Percentiles rank a stretch among this genome's conserved stretches.
Conservation (phyloP, 2,797 vertebrate species). For the Trachurus trachurus region DNA sequence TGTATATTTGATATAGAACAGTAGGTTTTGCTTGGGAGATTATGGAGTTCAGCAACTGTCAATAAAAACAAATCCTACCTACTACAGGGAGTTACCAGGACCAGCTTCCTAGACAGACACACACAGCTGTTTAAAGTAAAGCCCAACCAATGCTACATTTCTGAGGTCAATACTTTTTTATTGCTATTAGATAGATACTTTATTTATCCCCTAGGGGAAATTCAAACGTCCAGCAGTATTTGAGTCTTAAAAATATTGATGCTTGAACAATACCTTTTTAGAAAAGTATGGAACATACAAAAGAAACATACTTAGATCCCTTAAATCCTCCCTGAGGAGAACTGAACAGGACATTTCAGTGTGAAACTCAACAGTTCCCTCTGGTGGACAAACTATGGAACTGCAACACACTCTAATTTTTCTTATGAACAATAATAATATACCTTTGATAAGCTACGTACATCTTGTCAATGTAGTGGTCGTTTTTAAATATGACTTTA, state of each 20-base stretch:
- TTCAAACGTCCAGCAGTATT: not conserved
- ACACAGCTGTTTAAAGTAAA: not conserved
- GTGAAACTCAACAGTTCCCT: not conserved
- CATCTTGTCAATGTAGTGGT: not conserved
- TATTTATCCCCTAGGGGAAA: too few species aligned
- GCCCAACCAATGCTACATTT: too few species aligned
- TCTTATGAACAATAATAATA: not conserved
- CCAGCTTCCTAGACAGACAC: slow-evolving; percentile 2
- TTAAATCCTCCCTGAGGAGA: not conserved
- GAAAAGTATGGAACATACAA: not conserved
- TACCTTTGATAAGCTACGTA: not conserved
- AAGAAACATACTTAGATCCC: too few species aligned
- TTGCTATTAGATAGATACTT: not conserved
- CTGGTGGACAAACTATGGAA: not conserved
- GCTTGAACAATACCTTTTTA: not conserved
- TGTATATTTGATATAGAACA: slow-evolving; percentile 17
- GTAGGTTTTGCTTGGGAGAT: not conserved
- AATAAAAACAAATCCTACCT: not conserved
- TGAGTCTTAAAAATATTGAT: not conserved
- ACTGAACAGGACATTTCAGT: not conserved
- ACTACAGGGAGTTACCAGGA: not conserved
- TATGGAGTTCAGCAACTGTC: not conserved
- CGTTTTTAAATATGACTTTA: not conserved
- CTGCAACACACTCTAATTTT: too few species aligned
- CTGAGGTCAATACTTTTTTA: not conserved